These are phyloP conservation scores for Siphlonurus alternatus DNA, from an alignment of 2,888 invertebrate genomes.

Conservation along the genomic window DNA sequence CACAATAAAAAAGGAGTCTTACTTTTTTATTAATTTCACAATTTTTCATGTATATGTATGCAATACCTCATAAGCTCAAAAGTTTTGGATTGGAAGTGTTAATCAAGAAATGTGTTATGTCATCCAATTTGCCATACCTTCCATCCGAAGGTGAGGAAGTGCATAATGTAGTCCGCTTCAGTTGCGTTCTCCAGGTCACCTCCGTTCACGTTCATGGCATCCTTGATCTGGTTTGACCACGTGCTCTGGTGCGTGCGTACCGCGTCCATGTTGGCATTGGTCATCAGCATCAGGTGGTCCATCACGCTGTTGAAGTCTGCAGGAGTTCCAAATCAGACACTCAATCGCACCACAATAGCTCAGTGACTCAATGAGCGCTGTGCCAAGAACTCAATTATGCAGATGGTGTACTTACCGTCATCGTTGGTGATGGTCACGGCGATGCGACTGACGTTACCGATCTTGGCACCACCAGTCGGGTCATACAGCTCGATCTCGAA, in stretches of 20 bases:
- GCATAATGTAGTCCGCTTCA: conserved; percentile 34
- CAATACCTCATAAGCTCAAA: too few relatives aligned
- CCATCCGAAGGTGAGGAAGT: conserved; percentile 38
- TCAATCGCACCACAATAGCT: too few relatives aligned
- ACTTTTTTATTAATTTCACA: too few relatives aligned
- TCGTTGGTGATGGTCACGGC: conserved; percentile 36
- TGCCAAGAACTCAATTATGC: background rate
- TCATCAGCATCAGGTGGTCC: conserved; percentile 32
- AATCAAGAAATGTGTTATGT: too few relatives aligned
- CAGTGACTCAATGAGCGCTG: too few relatives aligned
- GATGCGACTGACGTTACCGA: conserved; percentile 28
- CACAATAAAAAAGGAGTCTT: too few relatives aligned
- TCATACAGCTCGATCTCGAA: conserved; percentile 35
- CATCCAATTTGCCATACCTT: too few relatives aligned
- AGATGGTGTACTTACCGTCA: conserved; percentile 30
- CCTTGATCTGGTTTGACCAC: conserved; percentile 33
- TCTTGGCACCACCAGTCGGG: conserved; percentile 28
- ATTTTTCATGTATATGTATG: too few relatives aligned
- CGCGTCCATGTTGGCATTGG: conserved; percentile 33
- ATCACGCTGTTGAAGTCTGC: conserved; percentile 36
- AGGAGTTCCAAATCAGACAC: too few relatives aligned
- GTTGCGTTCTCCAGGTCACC: conserved; percentile 37
- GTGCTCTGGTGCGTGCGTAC: conserved; percentile 32
- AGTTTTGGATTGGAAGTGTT: too few relatives aligned
- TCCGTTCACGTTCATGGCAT: conserved; percentile 38